Evolutionary conservation across 2,797 vertebrate species (phyloP).

Genomic region (Dryobates pubescens): DNA sequence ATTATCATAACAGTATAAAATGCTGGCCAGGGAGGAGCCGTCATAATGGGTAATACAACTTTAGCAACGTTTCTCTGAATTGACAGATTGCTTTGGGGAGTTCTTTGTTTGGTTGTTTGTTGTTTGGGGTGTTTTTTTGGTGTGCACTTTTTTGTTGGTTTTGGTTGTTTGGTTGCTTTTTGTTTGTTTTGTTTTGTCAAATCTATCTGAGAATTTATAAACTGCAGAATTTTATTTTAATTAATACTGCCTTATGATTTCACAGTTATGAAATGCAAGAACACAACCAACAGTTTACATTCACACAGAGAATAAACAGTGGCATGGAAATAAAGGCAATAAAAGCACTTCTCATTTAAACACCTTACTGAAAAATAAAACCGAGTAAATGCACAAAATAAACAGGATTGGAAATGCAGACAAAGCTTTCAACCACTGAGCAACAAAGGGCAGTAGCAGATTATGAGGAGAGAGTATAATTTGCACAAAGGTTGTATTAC

Average conservation of each 20-base stretch:
- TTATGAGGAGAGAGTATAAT: neutral
- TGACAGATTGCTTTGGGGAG: neutral
- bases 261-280: neutral
- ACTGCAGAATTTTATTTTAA: neutral
- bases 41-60: neutral
- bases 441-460: neutral
- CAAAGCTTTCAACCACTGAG: neutral
- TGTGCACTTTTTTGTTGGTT: neutral
- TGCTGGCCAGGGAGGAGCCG: neutral
- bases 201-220: neutral
- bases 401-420: neutral
- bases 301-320: neutral
- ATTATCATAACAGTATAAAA: constrained; percentile 33
- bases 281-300: neutral
- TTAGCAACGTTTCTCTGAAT: neutral
- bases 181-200: neutral
- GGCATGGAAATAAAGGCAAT: neutral
- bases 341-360: neutral
- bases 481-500: neutral
- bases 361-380: neutral
- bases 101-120: neutral
- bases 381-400: neutral
- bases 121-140: neutral
- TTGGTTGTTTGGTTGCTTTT: too few species aligned
- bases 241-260: neutral